phyloP scores from a whole-genome alignment of 2,797 vertebrate species.

The Sylvia borin region DNA sequence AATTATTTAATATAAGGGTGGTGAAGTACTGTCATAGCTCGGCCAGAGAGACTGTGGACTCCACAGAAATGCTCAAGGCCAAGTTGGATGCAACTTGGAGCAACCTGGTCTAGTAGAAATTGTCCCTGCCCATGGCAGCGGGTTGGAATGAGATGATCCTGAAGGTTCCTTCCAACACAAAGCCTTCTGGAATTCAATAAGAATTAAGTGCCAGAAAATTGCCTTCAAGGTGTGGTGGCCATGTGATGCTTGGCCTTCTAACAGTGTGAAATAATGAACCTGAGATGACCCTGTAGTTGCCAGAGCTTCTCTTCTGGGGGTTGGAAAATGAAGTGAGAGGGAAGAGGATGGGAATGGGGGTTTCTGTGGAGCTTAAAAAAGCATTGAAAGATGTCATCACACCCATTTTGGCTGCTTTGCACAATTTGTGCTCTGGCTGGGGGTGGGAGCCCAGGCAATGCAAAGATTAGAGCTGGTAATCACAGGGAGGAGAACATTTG shows the following conservation, averaged over 20 bases:
- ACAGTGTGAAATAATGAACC: neutral
- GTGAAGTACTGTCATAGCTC: neutral
- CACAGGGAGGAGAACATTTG: neutral
- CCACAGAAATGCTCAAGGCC: neutral
- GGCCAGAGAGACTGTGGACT: neutral
- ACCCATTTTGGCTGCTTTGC: neutral
- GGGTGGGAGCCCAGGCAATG: neutral
- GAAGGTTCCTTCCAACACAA: neutral
- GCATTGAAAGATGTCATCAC: neutral
- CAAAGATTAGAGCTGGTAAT: neutral
- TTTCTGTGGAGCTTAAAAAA: neutral
- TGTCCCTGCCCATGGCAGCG: neutral
- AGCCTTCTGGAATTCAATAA: neutral
- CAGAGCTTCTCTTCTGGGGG: neutral
- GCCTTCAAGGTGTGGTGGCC: neutral
- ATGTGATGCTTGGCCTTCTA: neutral
- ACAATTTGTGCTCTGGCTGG: neutral
- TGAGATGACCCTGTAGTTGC: neutral
- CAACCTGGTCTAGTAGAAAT: neutral
- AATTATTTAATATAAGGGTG: neutral
- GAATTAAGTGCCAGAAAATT: neutral
- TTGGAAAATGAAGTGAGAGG: neutral
- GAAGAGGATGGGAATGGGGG: neutral
- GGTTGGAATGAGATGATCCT: neutral
- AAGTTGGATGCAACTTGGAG: neutral